A percentile compares a stretch with the other conserved stretches of the same genome.
phyloP scores from a whole-genome alignment of 2,797 vertebrate genomes.

The Oreortyx pictus region DNA sequence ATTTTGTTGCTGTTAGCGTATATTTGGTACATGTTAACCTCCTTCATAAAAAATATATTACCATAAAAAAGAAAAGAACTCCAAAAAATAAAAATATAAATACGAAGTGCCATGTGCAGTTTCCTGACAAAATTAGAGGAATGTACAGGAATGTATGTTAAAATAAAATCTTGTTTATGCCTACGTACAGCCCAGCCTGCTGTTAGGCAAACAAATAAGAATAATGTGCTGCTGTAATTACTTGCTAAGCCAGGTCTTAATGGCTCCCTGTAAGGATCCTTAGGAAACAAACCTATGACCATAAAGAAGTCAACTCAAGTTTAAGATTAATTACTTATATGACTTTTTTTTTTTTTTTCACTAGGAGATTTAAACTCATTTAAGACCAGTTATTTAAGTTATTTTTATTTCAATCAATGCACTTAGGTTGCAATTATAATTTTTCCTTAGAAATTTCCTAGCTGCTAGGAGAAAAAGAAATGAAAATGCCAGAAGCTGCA shows the following conservation, averaged over 20 bases:
- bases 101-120: neutral
- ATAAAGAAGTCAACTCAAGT: neutral
- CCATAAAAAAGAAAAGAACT: neutral
- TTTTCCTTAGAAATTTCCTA: neutral
- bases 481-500: neutral
- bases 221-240: neutral
- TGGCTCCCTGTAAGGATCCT: neutral
- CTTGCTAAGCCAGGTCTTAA: neutral
- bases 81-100: neutral
- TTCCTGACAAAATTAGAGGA: neutral
- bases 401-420: neutral
- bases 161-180: neutral
- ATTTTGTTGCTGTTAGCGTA: neutral
- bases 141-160: neutral
- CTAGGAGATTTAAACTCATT: neutral
- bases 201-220: neutral
- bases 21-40: neutral
- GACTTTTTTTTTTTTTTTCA: neutral
- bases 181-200: neutral
- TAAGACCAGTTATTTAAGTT: neutral
- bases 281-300: neutral
- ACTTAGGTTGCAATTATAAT: neutral
- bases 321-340: neutral
- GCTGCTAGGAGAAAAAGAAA: neutral
- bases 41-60: no score